Evolutionary conservation across 2,888 invertebrate genomes (phyloP).

Genomic region (Watsonalla cultraria): DNA sequence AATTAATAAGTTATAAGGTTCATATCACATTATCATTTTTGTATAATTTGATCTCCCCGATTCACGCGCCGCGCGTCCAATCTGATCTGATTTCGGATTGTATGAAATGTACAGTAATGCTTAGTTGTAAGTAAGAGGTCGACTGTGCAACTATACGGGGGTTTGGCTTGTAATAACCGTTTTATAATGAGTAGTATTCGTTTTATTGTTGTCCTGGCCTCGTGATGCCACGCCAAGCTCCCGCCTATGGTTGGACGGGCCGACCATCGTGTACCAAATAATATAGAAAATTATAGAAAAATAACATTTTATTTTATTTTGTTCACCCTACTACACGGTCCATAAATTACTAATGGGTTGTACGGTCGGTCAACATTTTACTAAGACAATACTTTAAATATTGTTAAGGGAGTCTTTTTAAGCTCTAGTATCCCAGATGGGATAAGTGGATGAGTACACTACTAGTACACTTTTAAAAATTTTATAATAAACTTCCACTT

Average conservation of each 20-base stretch:
- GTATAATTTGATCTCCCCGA: slow-evolving; percentile 20
- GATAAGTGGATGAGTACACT: background rate
- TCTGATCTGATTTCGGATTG: slow-evolving; percentile 31
- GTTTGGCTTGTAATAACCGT: slow-evolving; percentile 17
- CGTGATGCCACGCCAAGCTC: slow-evolving; percentile 15
- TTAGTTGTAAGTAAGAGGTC: slow-evolving; percentile 15
- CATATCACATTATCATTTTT: background rate
- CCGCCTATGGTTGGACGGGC: slow-evolving; percentile 60
- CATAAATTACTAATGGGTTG: background rate
- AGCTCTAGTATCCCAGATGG: no score
- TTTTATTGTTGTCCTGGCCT: background rate
- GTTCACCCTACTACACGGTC: slow-evolving; percentile 1
- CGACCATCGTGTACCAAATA: slow-evolving; percentile 67
- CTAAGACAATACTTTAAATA: no score
- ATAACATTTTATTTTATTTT: slow-evolving; percentile 28
- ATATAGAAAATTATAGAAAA: slow-evolving; percentile 65
- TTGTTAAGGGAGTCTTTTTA: no score
- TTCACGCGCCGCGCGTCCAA: slow-evolving; percentile 17
- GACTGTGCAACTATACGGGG: slow-evolving; percentile 59
- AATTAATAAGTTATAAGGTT: slow-evolving; percentile 10
- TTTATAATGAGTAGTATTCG: slow-evolving; percentile 6
- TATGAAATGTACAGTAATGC: slow-evolving; percentile 36
- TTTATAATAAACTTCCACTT: background rate
- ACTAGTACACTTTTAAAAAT: background rate
- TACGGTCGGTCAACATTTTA: no score